Percentiles rank a stretch among this genome's conserved stretches.
phyloP scores from a whole-genome alignment of 2,113 vertebrate species.

The Rattus norvegicus region GRCr8 NC_086025.1:55455501-55456000 shows the following conservation, averaged over 20 bases:
- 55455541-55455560: constrained; percentile 58
- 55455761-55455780: neutral
- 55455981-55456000: neutral
- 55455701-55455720: constrained; percentile 42
- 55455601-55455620: constrained; percentile 58
- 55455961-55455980: neutral
- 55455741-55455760: constrained; percentile 7
- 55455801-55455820: neutral
- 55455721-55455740: constrained; percentile 56
- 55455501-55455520: constrained; percentile 11
- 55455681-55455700: constrained; percentile 23
- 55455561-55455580: constrained; percentile 75
- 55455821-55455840: neutral
- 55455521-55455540: constrained; percentile 70
- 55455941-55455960: neutral
- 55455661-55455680: constrained; percentile 14
- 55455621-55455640: constrained; percentile 46
- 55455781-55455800: neutral
- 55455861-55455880: neutral
- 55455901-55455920: neutral
- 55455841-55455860: neutral
- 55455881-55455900: neutral
- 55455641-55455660: constrained; percentile 39
- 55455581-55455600: constrained; percentile 64
- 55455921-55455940: neutral